Evolutionary conservation across 2,797 vertebrate genomes (phyloP).

Genomic region (Hippocampus kuda): DNA sequence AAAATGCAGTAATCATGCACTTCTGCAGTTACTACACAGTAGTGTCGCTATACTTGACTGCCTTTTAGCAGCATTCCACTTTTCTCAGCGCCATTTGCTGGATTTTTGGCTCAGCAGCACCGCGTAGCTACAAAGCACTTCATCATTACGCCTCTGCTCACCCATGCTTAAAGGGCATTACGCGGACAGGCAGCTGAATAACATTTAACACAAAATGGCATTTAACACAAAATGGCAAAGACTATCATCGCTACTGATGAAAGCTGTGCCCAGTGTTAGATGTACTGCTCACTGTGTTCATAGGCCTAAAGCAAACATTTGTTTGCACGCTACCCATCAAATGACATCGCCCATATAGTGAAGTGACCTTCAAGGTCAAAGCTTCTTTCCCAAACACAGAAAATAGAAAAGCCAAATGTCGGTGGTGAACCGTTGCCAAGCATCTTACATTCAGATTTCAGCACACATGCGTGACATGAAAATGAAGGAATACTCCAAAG

Average conservation of each 20-base stretch:
- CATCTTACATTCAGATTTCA: constrained; percentile 27
- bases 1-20: constrained; percentile 4
- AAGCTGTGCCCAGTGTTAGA: constrained; percentile 23
- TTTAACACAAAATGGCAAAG: constrained; percentile 34
- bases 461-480: constrained; percentile 9
- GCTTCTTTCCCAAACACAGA: background rate
- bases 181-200: constrained; percentile 37
- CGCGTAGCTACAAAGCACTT: constrained; percentile 51
- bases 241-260: constrained; percentile 25
- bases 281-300: background rate
- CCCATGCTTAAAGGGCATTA: constrained; percentile 43
- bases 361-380: background rate
- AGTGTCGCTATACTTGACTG: constrained; percentile 7
- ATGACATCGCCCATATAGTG: background rate
- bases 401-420: constrained; percentile 27
- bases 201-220: constrained; percentile 38
- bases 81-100: constrained; percentile 19
- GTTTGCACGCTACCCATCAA: background rate
- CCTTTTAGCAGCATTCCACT: constrained; percentile 15
- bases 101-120: constrained; percentile 33
- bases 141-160: constrained; percentile 37
- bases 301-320: background rate
- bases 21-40: background rate
- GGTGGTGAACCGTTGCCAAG: constrained; percentile 25
- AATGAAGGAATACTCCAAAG: background rate